A percentile compares a stretch with the other conserved stretches of the same genome.
These are phyloP conservation scores for Ericerus pela DNA, from an alignment of 1,140 invertebrate species.

Conservation along the genomic window DNA sequence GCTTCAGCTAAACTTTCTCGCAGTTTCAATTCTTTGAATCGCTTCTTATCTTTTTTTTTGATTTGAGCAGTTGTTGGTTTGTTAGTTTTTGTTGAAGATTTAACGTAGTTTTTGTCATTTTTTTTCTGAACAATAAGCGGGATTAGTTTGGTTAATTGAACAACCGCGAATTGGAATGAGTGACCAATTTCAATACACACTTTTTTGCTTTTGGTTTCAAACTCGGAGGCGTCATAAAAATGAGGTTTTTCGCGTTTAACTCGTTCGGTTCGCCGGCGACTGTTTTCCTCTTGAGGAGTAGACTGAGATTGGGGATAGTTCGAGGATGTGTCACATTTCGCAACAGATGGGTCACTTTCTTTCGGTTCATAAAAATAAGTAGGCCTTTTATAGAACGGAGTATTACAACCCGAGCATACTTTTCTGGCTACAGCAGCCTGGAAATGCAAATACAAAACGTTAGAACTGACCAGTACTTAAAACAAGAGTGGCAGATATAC, in stretches of 20 bases:
- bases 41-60: conserved; percentile 5
- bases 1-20: conserved; percentile 1
- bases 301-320: background rate
- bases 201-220: conserved; percentile 25
- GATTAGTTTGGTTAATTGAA: conserved; percentile 2
- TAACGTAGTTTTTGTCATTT: conserved; percentile 17
- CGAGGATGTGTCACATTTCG: background rate
- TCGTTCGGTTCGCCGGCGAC: conserved; percentile 46
- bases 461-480: too few species aligned
- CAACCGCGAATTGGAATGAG: background rate
- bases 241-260: conserved; percentile 62
- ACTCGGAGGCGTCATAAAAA: conserved; percentile 67
- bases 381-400: background rate
- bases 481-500: too few species aligned
- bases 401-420: background rate
- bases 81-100: background rate
- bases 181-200: background rate
- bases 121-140: conserved; percentile 21
- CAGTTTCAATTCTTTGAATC: background rate
- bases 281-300: background rate
- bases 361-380: conserved; percentile 1
- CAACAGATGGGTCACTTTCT: background rate
- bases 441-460: too few species aligned
- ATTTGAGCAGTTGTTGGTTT: background rate
- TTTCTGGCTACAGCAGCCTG: background rate